Conservation (phyloP, 2,888 invertebrate genomes). For the Neria commutata region DNA sequence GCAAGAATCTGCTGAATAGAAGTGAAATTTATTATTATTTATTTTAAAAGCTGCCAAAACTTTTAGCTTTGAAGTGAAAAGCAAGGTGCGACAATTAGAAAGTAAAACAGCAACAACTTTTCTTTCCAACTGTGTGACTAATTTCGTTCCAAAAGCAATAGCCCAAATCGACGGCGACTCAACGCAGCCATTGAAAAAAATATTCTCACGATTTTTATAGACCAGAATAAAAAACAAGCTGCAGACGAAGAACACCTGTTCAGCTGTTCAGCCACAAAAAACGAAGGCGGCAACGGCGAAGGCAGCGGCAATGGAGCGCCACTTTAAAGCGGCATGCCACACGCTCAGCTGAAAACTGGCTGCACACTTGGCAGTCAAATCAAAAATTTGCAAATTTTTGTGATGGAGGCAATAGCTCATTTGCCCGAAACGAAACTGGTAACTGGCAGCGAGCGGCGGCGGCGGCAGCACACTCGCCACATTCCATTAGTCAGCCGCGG, state of each 20-base stretch:
- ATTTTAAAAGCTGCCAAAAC: too few relatives aligned
- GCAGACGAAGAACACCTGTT: conserved; percentile 3
- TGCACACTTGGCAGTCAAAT: not conserved
- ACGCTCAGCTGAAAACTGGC: not conserved
- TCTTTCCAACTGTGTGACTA: too few relatives aligned
- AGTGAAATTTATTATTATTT: too few relatives aligned
- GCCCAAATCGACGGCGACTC: too few relatives aligned
- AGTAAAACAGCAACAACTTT: too few relatives aligned
- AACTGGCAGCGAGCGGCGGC: not conserved
- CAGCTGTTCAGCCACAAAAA: not conserved
- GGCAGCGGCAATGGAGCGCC: conserved; percentile 1
- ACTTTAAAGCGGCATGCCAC: not conserved
- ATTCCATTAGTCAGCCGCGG: not conserved
- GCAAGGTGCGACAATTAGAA: too few relatives aligned
- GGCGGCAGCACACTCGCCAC: not conserved
- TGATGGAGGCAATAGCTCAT: conserved; percentile 44
- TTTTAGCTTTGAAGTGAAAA: too few relatives aligned
- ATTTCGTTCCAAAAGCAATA: too few relatives aligned
- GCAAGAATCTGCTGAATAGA: too few relatives aligned
- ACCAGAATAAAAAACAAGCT: not conserved
- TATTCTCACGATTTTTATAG: conserved; percentile 1
- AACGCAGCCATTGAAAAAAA: too few relatives aligned
- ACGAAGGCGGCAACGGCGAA: too few relatives aligned
- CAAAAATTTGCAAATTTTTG: conserved; percentile 13
- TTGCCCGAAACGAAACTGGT: conserved; percentile 46